Evolutionary conservation across 2,888 invertebrate genomes (phyloP), one percentile per base, ranked within the genome.

Genomic region (Oxystoma pomonae): DNA sequence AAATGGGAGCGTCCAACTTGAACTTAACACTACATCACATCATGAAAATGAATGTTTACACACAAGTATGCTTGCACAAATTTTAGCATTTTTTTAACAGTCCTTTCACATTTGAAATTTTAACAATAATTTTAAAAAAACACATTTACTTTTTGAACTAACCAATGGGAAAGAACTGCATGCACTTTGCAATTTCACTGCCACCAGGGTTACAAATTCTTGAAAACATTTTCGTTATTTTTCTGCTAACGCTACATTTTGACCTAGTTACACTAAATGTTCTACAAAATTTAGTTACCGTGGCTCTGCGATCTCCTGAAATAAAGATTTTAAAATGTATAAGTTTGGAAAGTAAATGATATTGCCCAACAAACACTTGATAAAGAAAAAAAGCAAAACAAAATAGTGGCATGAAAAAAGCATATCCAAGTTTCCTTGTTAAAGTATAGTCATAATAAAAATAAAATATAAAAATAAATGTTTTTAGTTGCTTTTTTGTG

Each of bases 231-330:
- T 58, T 60, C 61, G 50, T 60, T 51, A n/a, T 50, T 58, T 16
- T 56, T 49, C 58, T 63, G 35, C 55, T 55, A 60, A 65, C 60
- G 58, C 61, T 60, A 64, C 53, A 57, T 57, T 51, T 17, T 53
- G 53, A 53, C 53, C 59, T 50, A 59, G 62, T 59, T 51, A 64
- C 63, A 67, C 65, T 60, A 55, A 58, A 65, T 63, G 50, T 60
- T 66, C 16, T 19, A 66, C 62, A 66, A 62, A 69, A 52, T 65
- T 69, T 67, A 70, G 61, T 63, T 72, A 75, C 66, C 74, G 75
- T 69, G 73, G 76, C 65, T 76, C 75, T 67, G 74, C 76, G 72
- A 76, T 74, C 69, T 76, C 76, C 76, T 76, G 76, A 76, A 76
- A 76, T 70, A 69, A 73, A 74, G 65, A 62, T 63, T 57, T 59